These are phyloP conservation scores for Helicolenus hilgendorfi DNA, from an alignment of 2,797 vertebrate genomes.

Conservation along the genomic window DNA sequence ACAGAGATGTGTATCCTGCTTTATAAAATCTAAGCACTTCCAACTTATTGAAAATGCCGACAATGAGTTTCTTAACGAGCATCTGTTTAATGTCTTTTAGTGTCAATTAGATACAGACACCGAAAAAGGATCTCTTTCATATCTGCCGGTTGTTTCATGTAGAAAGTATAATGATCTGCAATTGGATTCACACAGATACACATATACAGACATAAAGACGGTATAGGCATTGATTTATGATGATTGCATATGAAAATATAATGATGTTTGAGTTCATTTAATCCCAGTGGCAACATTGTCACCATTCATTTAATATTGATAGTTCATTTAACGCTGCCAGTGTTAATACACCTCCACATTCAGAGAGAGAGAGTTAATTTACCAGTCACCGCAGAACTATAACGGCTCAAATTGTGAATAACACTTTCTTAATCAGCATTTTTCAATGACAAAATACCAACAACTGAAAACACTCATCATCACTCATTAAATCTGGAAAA, in stretches of 20 bases:
- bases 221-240: not conserved
- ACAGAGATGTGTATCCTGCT: not conserved
- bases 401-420: not conserved
- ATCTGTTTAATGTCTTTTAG: not conserved
- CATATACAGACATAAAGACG: not conserved
- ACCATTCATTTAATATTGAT: not conserved
- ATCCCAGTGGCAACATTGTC: not conserved
- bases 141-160: not conserved
- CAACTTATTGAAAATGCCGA: not conserved
- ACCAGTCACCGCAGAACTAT: not conserved
- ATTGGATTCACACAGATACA: not conserved
- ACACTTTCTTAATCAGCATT: not conserved
- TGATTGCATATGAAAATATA: not conserved
- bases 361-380: not conserved
- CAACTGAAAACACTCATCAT: not conserved
- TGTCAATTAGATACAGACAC: not conserved
- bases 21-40: not conserved
- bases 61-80: not conserved
- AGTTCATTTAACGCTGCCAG: not conserved
- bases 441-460: not conserved
- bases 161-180: not conserved
- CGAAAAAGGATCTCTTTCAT: not conserved
- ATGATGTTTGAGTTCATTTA: conserved; percentile 2
- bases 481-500: not conserved
- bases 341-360: conserved; percentile 1